A percentile compares a stretch with the other conserved stretches of the same genome.
Evolutionary conservation across 2,888 invertebrate species (phyloP).

Genomic region (Mechanitis messenoides): DNA sequence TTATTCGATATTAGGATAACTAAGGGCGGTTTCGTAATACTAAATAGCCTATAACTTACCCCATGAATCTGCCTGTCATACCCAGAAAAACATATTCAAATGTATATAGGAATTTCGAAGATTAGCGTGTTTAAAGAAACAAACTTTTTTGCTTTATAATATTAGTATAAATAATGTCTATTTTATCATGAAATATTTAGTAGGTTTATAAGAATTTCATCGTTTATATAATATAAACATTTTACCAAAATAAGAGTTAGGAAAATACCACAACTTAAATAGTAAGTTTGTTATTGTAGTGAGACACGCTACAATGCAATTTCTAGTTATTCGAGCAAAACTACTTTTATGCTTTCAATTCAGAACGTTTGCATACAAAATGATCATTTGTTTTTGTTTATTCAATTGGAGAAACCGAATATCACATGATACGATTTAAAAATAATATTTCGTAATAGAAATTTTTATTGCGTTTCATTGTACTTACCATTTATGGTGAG

Average conservation of each 20-base stretch:
- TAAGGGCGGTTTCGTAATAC: no score
- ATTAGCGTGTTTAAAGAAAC: no score
- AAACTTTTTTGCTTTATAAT: no score
- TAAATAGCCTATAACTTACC: no score
- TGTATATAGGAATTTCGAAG: no score
- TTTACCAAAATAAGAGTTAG: neutral
- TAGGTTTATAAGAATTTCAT: no score
- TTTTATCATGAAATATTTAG: no score
- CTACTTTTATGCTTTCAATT: constrained; percentile 7
- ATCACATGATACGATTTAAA: constrained; percentile 34
- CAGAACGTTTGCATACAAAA: constrained; percentile 10
- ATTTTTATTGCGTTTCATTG: constrained; percentile 44
- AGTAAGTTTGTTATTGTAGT: neutral
- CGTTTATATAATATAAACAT: no score
- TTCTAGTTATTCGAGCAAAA: neutral
- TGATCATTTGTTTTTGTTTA: constrained; percentile 10
- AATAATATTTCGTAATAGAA: constrained; percentile 49
- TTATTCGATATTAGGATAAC: no score
- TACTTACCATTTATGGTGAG: constrained; percentile 24
- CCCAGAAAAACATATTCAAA: no score
- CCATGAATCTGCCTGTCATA: no score
- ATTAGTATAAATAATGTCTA: no score
- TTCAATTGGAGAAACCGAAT: constrained; percentile 13
- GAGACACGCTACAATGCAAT: neutral
- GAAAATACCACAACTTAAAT: neutral